Percentiles rank a stretch among this genome's conserved stretches.
These are phyloP conservation scores for Lethrus apterus DNA, from an alignment of 1,140 invertebrate genomes.

Conservation along the genomic window DNA sequence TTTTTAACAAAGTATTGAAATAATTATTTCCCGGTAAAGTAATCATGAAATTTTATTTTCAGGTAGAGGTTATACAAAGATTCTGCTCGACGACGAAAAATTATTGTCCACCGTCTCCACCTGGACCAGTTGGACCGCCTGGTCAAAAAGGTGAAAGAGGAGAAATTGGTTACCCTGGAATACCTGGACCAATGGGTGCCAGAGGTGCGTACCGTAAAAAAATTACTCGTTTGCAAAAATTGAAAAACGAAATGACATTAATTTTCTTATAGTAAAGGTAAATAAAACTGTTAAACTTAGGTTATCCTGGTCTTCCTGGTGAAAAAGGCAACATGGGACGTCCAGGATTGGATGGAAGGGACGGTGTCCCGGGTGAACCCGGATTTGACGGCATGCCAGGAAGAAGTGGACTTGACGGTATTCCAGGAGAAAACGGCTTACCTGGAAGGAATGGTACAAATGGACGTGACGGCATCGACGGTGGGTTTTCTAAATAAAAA, in stretches of 20 bases:
- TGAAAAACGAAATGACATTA: constrained; percentile 4
- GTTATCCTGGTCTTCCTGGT: constrained; percentile 34
- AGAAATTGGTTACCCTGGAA: constrained; percentile 51
- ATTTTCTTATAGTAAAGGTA: constrained; percentile 4
- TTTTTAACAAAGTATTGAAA: too few species aligned
- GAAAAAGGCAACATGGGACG: constrained; percentile 48
- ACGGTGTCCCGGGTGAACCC: constrained; percentile 78
- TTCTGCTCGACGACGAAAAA: constrained; percentile 69
- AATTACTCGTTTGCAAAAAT: neutral
- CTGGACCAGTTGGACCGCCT: constrained; percentile 55
- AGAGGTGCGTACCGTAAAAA: constrained; percentile 20
- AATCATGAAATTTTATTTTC: constrained; percentile 23
- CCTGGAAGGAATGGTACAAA: constrained; percentile 61
- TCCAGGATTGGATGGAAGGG: constrained; percentile 73
- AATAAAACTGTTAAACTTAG: constrained; percentile 19
- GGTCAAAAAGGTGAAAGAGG: constrained; percentile 56
- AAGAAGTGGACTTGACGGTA: constrained; percentile 66
- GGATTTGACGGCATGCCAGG: constrained; percentile 77
- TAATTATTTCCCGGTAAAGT: too few species aligned
- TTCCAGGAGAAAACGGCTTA: constrained; percentile 59
- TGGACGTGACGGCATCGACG: constrained; percentile 67
- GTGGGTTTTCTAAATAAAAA: constrained; percentile 41
- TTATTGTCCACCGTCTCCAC: constrained; percentile 69
- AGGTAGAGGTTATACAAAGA: constrained; percentile 65
- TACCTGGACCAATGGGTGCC: constrained; percentile 49